These are phyloP conservation scores for Plectrocnemia conspersa DNA, from an alignment of 1,140 invertebrate genomes.

Conservation along the genomic window DNA sequence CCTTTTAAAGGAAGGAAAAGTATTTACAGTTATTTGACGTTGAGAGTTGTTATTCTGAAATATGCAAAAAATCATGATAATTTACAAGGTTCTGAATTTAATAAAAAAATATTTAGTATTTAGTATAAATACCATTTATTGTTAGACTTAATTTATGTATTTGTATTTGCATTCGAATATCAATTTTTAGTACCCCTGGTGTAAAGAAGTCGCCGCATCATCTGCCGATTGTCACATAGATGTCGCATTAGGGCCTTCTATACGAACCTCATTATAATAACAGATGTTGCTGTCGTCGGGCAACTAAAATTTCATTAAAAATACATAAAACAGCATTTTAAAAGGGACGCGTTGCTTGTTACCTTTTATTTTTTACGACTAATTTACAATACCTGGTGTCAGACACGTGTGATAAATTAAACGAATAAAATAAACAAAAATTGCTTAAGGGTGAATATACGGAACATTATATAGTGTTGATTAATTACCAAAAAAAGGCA, in stretches of 20 bases:
- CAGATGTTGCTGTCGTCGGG: slow-evolving; percentile 29
- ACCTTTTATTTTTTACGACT: slow-evolving; percentile 26
- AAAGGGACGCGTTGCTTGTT: slow-evolving; percentile 15
- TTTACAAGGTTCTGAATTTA: not conserved
- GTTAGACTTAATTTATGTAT: not conserved
- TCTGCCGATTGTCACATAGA: slow-evolving; percentile 16
- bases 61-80: not conserved
- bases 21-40: no score
- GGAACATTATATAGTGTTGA: no score
- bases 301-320: slow-evolving; percentile 34
- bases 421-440: no score
- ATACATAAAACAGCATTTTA: slow-evolving; percentile 26
- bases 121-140: not conserved
- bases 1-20: no score
- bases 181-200: not conserved
- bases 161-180: not conserved
- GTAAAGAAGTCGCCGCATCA: not conserved
- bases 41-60: not conserved
- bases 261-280: slow-evolving; percentile 27
- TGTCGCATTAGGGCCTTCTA: slow-evolving; percentile 11
- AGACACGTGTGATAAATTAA: no score
- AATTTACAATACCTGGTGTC: no score
- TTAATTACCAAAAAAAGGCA: no score
- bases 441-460: no score
- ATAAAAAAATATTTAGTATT: not conserved